A percentile compares a stretch with the other conserved stretches of the same genome.
phyloP scores from a whole-genome alignment of 1,140 invertebrate species.

The Panagrolaimus sp. region DNA sequence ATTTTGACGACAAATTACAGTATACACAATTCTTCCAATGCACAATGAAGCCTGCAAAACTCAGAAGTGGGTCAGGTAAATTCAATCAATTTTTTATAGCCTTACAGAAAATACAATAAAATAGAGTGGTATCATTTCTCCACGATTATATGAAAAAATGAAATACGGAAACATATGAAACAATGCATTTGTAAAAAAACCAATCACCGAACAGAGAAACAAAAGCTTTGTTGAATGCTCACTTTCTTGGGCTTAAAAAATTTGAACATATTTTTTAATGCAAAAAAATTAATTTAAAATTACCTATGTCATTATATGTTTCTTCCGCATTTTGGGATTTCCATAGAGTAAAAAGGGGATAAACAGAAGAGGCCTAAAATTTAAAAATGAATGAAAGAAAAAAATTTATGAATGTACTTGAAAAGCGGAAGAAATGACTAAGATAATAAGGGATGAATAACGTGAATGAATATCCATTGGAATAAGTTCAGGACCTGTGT shows the following conservation, averaged over 20 bases:
- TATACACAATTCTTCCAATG: neutral
- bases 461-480: slow-evolving; percentile 8
- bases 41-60: neutral
- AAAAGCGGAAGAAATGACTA: neutral
- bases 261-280: neutral
- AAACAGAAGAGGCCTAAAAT: neutral
- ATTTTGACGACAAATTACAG: neutral
- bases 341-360: neutral
- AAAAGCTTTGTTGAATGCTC: neutral
- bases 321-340: neutral
- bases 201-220: neutral
- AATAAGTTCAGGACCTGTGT: neutral
- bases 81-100: too few species aligned
- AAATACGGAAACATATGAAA: slow-evolving; percentile 1
- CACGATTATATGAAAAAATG: neutral
- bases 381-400: neutral
- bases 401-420: neutral
- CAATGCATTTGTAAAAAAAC: slow-evolving; percentile 9
- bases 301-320: neutral
- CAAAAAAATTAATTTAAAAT: neutral
- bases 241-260: neutral
- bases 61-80: neutral
- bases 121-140: neutral
- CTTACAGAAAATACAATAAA: neutral
- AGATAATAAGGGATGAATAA: neutral